phyloP scores from a whole-genome alignment of 2,888 invertebrate species.

The Cosmia pyralina region DNA sequence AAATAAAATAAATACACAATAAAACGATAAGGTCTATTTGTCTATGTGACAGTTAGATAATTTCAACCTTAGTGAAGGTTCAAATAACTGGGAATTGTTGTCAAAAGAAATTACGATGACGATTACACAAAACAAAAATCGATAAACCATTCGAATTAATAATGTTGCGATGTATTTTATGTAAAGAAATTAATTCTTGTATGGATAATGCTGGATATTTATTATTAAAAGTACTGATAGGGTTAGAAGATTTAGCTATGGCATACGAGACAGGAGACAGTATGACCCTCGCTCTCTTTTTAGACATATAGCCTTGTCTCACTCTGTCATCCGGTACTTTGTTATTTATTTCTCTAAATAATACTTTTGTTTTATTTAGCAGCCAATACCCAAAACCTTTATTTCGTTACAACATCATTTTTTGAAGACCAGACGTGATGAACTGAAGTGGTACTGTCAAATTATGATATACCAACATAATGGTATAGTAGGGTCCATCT shows the following conservation, averaged over 20 bases:
- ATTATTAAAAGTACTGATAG: constrained; percentile 1
- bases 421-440: constrained; percentile 51
- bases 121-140: constrained; percentile 13
- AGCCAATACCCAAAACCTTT: constrained; percentile 56
- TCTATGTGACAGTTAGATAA: not conserved
- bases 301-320: not conserved
- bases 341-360: not conserved
- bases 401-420: constrained; percentile 16
- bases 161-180: constrained; percentile 14
- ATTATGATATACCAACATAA: constrained; percentile 11
- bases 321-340: not conserved
- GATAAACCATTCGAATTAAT: constrained; percentile 2
- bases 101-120: not conserved
- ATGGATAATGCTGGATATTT: not conserved
- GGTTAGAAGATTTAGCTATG: not conserved
- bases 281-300: not conserved
- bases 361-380: constrained; percentile 11
- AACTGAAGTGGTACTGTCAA: constrained; percentile 1
- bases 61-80: not conserved
- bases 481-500: not conserved
- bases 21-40: too few relatives aligned
- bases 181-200: not conserved
- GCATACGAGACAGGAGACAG: not conserved
- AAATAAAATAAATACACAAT: too few relatives aligned
- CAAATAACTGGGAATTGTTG: not conserved